Base-by-base conservation (phyloP, 2,797 vertebrate genomes). In the Siniperca scherzeri region DNA sequence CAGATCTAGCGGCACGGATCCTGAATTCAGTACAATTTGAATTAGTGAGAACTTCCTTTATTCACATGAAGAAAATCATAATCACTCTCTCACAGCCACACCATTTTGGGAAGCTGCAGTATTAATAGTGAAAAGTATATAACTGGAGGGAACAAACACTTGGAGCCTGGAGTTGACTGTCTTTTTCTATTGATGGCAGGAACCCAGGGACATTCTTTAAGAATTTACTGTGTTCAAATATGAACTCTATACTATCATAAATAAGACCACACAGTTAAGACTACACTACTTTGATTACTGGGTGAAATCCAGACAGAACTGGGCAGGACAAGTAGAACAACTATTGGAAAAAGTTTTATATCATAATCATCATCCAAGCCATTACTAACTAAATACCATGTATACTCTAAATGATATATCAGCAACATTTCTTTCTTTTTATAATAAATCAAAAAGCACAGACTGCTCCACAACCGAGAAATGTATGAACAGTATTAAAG, bases 371-470 rank as follows among this genome's bases (percentile, higher is more conserved):
- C 53, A 72, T 57, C 42, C 22, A 70, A 48, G 25, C 59, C 56
- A 48, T 76, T 40, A 68, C 30, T 52, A 67, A 56, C 8, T 21
- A 84, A 71, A 75, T 36, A 77, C 16, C 9, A 46, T 4, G 5
- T 8, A 52, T 22, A 40, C n/a, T 69, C 10, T 27, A 72, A 72
- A 62, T 46, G 9, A 38, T 33, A 60, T 62, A 46, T 78, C 27
- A 82, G 76, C 66, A 69, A 68, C 14, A 64, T 61, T 69, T 67
- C 14, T 80, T 70, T 67, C 27, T 76, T 55, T 60, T 12, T 50
- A 36, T 46, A 12, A 25, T 77, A 84, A 82, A 89, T 91, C 40
- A 74, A 56, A 81, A 65, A 64, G 22, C 3, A 3, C n/a, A 44
- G 14, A 53, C 55, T 13, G 13, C 16, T 42, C 25, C 36, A 46